Evolutionary conservation across 2,113 vertebrate species (phyloP), one percentile per base, ranked within the genome.

Genomic region (Gnathonemus longibarbis): DNA sequence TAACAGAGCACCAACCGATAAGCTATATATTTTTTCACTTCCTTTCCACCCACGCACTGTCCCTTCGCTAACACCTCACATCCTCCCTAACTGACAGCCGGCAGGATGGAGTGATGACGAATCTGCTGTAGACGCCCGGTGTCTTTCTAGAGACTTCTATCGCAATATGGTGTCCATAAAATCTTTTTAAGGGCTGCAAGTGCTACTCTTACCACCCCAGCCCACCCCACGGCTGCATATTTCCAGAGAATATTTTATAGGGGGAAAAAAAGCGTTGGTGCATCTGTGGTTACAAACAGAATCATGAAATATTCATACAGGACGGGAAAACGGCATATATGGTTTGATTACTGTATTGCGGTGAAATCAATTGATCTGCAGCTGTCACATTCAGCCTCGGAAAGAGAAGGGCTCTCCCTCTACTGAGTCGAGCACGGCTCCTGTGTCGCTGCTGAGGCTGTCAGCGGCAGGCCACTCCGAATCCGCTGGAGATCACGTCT

Each of bases 221-320:
- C 58, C 58, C 58, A 66, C 0, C 62, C 62, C 62, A 70, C 9
- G 0, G 35, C 35, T 42, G 35, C 70, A 17, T 74, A 4, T 77
- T 77, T 35, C 11, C 70, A n/a, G 74, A 80, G 74, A 80, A 80
- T 80, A 80, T 80, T 39, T 42, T 31, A 70, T 13, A 10, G n/a
- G 17, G 10, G 3, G 5, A 70, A 70, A 70, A 74, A 84, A 49
- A 56, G n/a, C 21, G 24, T 15, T 39, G 77, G 49, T n/a, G 45
- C 45, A 52, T 89, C 66, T 85, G 62, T 45, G 62, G 42, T 19
- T 31, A 89, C 84, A n/a, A 89, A 50, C 66, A 83, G 24, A 86
- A 42, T 50, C 89, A 88, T 91, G 84, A 91, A 91, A 91, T 89
- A 89, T 91, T 89, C 49, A 89, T 88, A 53, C n/a, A 4, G 13